Conservation (phyloP, 2,888 invertebrate genomes). For the Epistrophe grossulariae region DNA sequence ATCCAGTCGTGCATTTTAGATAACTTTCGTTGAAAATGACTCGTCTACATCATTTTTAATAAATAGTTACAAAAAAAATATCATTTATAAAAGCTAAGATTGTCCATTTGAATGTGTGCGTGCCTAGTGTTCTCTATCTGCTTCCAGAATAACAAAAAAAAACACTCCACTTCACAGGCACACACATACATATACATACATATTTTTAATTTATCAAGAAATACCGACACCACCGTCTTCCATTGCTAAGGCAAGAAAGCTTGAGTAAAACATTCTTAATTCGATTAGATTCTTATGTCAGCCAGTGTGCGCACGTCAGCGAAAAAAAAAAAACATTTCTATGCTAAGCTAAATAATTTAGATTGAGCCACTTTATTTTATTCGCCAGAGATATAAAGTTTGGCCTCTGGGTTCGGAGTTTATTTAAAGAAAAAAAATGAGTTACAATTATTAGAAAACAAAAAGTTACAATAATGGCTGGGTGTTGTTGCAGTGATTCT, state of each 20-base stretch:
- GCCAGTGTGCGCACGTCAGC: constrained; percentile 40
- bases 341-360: constrained; percentile 34
- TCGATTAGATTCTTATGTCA: constrained; percentile 50
- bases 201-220: constrained; percentile 5
- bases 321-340: constrained; percentile 6
- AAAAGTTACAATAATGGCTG: constrained; percentile 30
- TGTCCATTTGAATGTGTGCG: background rate
- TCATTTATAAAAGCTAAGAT: background rate
- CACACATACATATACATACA: constrained; percentile 9
- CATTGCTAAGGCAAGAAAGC: constrained; percentile 25
- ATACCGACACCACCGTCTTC: background rate
- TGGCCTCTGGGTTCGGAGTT: constrained; percentile 6
- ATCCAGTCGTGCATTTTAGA: no score
- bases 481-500: constrained; percentile 55
- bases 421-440: constrained; percentile 36
- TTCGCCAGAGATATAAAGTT: background rate
- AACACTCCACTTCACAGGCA: constrained; percentile 11
- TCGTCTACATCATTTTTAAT: background rate
- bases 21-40: background rate
- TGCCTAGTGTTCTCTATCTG: background rate
- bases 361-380: background rate
- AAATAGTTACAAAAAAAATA: background rate
- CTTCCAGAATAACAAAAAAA: background rate
- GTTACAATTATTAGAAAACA: constrained; percentile 4
- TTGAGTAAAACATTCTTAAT: constrained; percentile 52